Percentiles rank a stretch among this genome's conserved stretches.
Conservation (phyloP, 2,888 invertebrate genomes). For the Clistopyga incitator region DNA sequence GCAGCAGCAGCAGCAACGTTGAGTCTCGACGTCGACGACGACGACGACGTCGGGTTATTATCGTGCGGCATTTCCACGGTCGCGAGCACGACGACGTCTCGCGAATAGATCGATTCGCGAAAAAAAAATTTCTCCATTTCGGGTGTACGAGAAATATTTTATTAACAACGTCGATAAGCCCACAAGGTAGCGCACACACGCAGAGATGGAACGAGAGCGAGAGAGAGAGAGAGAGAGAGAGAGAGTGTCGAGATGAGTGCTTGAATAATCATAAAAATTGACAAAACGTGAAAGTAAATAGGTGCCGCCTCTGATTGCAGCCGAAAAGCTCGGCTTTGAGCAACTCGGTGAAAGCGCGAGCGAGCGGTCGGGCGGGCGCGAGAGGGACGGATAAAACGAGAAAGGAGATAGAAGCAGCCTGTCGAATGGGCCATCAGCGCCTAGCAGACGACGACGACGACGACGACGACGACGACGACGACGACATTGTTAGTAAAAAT, state of each 20-base stretch:
- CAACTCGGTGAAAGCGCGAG: conserved; percentile 36
- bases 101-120: conserved; percentile 68
- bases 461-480: no score
- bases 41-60: conserved; percentile 59
- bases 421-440: conserved; percentile 49
- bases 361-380: no score
- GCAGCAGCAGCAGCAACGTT: conserved; percentile 49
- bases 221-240: conserved; percentile 28
- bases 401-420: conserved; percentile 40
- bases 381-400: conserved; percentile 46
- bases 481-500: conserved; percentile 81
- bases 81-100: conserved; percentile 66
- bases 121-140: conserved; percentile 36
- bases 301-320: conserved; percentile 27
- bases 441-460: no score
- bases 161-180: background rate
- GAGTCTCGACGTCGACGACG: conserved; percentile 51
- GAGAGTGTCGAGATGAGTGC: conserved; percentile 61
- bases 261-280: conserved; percentile 46
- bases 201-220: conserved; percentile 22
- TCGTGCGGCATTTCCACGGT: conserved; percentile 69
- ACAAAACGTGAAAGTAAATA: conserved; percentile 54
- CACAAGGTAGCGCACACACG: conserved; percentile 1
- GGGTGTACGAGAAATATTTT: conserved; percentile 21
- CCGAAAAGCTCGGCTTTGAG: conserved; percentile 51